Evolutionary conservation across 2,113 vertebrate genomes (phyloP).

Genomic region (Fulica atra): DNA sequence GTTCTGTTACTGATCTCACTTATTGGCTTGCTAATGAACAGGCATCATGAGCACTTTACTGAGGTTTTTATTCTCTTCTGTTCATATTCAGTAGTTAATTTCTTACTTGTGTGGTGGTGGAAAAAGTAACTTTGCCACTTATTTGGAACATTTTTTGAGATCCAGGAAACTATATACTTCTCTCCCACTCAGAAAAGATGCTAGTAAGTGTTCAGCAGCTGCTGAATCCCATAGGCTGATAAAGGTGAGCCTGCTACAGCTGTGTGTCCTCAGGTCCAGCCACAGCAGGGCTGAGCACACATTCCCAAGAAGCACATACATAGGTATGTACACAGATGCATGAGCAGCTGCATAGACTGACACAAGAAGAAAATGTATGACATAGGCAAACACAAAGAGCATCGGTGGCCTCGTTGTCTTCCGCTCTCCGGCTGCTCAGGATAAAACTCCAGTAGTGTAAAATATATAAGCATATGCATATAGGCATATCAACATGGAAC

Average conservation of each 20-base stretch:
- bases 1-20: background rate
- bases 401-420: background rate
- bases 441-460: background rate
- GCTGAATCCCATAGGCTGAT: background rate
- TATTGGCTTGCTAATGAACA: background rate
- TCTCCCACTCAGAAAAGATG: background rate
- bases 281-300: background rate
- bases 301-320: background rate
- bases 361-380: background rate
- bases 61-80: background rate
- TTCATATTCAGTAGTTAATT: background rate
- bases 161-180: background rate
- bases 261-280: background rate
- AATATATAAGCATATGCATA: background rate
- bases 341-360: background rate
- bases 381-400: background rate
- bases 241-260: background rate
- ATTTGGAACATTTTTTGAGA: background rate
- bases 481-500: background rate
- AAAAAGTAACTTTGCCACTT: background rate
- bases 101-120: background rate
- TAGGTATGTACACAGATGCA: background rate
- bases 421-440: background rate
- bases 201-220: background rate
- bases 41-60: background rate